These are phyloP conservation scores for Antigone vipio DNA, from an alignment of 2,113 vertebrate species.

Conservation along the genomic window DNA sequence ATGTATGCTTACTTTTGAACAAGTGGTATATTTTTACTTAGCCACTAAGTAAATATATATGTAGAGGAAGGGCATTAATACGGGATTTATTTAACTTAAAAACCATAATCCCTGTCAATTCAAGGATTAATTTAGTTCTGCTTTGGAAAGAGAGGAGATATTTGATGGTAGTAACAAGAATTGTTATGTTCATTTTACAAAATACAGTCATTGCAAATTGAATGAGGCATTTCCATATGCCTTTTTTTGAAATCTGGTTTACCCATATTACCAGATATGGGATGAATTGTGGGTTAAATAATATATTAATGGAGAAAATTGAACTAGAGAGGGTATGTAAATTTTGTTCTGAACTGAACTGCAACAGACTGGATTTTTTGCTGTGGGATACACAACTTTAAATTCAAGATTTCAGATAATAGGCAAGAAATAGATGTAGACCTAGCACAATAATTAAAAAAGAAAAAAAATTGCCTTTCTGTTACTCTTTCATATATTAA, in stretches of 20 bases:
- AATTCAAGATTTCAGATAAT: not conserved
- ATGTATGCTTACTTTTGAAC: not conserved
- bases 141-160: not conserved
- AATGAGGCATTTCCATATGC: not conserved
- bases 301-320: not conserved
- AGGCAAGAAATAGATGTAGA: not conserved
- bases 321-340: not conserved
- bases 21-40: not conserved
- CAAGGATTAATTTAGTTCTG: not conserved
- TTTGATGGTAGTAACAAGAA: not conserved
- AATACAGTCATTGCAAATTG: not conserved
- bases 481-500: not conserved
- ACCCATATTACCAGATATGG: not conserved
- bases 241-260: not conserved
- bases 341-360: not conserved
- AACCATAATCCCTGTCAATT: not conserved
- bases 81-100: not conserved
- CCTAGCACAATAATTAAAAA: not conserved
- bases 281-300: not conserved
- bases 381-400: not conserved
- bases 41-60: not conserved
- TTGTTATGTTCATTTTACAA: not conserved
- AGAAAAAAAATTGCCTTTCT: not conserved
- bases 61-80: not conserved
- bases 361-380: not conserved